Evolutionary conservation across 2,888 invertebrate genomes (phyloP).

Genomic region (Agrilus mali): DNA sequence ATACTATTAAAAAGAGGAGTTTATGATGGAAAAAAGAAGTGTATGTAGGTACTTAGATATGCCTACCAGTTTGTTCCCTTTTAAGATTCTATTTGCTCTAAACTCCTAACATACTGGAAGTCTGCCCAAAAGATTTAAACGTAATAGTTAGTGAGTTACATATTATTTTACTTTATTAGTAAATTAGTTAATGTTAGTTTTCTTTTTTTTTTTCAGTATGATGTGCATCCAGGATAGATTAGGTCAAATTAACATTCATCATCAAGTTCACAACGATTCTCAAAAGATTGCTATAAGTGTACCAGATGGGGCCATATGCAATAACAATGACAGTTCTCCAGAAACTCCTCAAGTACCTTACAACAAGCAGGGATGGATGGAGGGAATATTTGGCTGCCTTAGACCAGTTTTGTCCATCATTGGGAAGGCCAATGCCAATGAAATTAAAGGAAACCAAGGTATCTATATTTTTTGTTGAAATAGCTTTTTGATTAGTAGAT

Average conservation of each 20-base stretch:
- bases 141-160: neutral
- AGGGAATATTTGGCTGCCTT: constrained; percentile 78
- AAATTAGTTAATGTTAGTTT: constrained; percentile 7
- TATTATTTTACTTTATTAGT: constrained; percentile 1
- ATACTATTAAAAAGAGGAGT: too few species aligned
- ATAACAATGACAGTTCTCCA: constrained; percentile 35
- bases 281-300: constrained; percentile 29
- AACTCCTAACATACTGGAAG: too few species aligned
- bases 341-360: constrained; percentile 34
- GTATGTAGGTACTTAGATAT: too few species aligned
- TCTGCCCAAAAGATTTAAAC: too few species aligned
- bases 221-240: constrained; percentile 52
- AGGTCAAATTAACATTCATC: constrained; percentile 36
- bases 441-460: constrained; percentile 54
- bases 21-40: too few species aligned
- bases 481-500: neutral
- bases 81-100: too few species aligned
- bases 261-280: constrained; percentile 25
- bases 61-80: too few species aligned
- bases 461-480: constrained; percentile 3
- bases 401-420: constrained; percentile 80
- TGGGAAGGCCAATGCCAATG: constrained; percentile 60
- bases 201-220: constrained; percentile 37
- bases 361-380: constrained; percentile 59
- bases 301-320: constrained; percentile 26